Base-by-base conservation (phyloP, 2,797 vertebrate genomes). In the Gobionotothen gibberifrons region DNA sequence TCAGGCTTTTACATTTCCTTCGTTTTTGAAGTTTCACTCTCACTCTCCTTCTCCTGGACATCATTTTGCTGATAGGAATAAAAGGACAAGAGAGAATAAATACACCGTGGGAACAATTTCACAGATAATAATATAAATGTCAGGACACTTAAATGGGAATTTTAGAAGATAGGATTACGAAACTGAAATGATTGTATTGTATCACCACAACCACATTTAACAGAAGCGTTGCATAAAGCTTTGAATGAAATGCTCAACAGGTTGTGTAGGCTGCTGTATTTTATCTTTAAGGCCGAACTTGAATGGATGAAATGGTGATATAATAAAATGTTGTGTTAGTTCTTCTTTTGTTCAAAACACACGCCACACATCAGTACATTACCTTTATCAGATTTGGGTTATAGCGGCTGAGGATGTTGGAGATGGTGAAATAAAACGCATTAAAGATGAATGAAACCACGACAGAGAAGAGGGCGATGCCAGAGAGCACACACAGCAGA, bases 381-480 rank as follows among this genome's bases (percentile, higher is more conserved):
- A 91, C 87, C 85, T 69, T 64, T 21, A 16, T 55, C 56, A 64
- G 59, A 39, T 66, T 48, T 3, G 69, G 53, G 53, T 79, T 48
- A 42, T 74, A 78, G 29, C 0, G 3, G 57, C 21, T 64, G 53
- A 87, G 49, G 56, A 88, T 16, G 48, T n/a, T 80, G 68, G 60
- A 70, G 46, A 76, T 4, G 61, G 68, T 19, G 36, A 81, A 1
- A 52, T 84, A 85, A 59, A 85, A 48, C 10, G 42, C 58, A 5
- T 47, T 80, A 4, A 86, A 4, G 73, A 90, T 9, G 59, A 62
- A 5, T 0, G 91, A 87, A 44, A 57, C 74, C 65, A 85, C 12
- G 17, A 89, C 1, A 0, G 91, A 86, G 79, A 93, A 85, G 72
- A 91, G 2, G 69, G 76, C 88, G 8, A 93, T 66, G 55, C 88